phyloP scores from a whole-genome alignment of 2,113 vertebrate genomes.

The Columbina picui region DNA sequence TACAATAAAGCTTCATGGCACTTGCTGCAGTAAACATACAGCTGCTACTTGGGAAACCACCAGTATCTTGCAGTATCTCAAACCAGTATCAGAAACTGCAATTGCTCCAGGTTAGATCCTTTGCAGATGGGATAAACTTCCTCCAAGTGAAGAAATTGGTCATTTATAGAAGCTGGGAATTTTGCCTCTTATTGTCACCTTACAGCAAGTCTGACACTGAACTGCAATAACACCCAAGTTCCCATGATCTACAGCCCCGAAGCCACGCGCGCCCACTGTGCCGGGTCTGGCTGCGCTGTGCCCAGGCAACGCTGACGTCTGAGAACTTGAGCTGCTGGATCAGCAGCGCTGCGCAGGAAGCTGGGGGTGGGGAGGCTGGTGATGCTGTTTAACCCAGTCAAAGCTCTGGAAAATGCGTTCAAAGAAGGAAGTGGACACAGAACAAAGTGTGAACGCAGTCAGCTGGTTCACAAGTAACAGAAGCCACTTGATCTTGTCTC shows the following conservation, averaged over 20 bases:
- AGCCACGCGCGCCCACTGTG: accelerated
- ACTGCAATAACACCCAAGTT: accelerated
- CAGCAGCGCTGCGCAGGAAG: neutral
- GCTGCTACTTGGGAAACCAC: neutral
- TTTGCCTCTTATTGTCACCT: neutral
- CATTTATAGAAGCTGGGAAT: neutral
- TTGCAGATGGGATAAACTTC: neutral
- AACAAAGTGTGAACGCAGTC: neutral
- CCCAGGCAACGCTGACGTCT: neutral
- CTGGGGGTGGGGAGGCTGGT: neutral
- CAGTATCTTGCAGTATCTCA: neutral
- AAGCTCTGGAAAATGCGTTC: neutral
- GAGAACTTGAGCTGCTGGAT: neutral
- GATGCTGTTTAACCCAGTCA: neutral
- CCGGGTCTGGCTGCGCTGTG: neutral
- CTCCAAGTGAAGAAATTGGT: neutral
- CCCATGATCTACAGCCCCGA: neutral
- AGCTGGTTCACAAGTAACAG: neutral
- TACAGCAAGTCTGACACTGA: neutral
- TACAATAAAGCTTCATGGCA: neutral
- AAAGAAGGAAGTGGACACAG: neutral
- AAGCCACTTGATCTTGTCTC: neutral
- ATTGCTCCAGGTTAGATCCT: neutral
- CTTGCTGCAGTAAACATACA: neutral
- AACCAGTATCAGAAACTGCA: neutral